Evolutionary conservation across 1,140 invertebrate species (phyloP), one percentile per base, ranked within the genome.

Genomic region (Drosophila rhopaloa): DNA sequence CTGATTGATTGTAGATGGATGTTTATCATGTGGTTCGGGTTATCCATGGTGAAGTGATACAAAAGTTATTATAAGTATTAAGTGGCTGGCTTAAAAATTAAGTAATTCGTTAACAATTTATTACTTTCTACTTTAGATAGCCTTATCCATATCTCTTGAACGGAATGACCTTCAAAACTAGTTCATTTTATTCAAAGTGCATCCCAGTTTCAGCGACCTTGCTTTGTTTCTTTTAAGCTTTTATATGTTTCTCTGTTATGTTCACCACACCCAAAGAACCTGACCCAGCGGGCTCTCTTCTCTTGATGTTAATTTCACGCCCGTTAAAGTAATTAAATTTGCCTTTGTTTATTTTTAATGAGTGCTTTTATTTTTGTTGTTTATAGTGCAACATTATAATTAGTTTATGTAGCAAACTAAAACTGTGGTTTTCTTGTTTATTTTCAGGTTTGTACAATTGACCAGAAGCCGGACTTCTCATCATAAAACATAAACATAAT

Each of bases 191-290:
- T 37, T 24, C 16, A 11, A 71, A 57, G 27, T 70, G 68, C 66
- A 72, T 71, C 53, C 24, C 16, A 47, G 35, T 54, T 44, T 4
- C 48, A 27, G 40, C 60, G 82, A 86, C 82, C 82, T 86, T 86
- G 79, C 83, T 83, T 86, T 85, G 83, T 86, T 78, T 77, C 59
- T 11, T 19, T 14, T 0, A 7, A 37, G 60, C 40, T 63, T 41
- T 59, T 63, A 50, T 29, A 24, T 24, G 35, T 56, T 46, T 57
- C 47, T 37, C 16, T 57, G 55, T 70, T 62, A 38, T 38, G 19
- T 61, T 60, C 14, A 71, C 70, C 63, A 71, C 81, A 55, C 76
- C 81, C 68, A 59, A 72, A 86, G 79, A 81, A 79, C 55, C 48
- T 63, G 65, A 19, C 19, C 41, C 57, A 67, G 41, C 46, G 46